phyloP scores from a whole-genome alignment of 2,888 invertebrate species.

The Tiphia femorata region DNA sequence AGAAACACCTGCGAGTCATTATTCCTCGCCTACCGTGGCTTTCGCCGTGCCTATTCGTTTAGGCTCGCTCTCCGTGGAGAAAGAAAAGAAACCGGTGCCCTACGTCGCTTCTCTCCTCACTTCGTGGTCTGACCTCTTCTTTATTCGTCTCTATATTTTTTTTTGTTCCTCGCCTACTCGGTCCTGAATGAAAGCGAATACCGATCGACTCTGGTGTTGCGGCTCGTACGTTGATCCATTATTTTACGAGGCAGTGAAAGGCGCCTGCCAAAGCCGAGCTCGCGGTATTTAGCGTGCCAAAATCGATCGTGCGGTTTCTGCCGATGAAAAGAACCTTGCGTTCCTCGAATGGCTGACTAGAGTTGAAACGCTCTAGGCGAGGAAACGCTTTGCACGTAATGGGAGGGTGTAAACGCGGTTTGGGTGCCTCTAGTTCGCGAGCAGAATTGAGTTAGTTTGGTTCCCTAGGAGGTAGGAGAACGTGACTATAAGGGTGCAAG shows the following conservation, averaged over 20 bases:
- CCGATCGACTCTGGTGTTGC: background rate
- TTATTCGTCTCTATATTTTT: background rate
- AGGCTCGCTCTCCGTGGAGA: background rate
- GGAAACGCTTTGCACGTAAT: too few species aligned
- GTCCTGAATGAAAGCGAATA: background rate
- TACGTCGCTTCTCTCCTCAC: too few species aligned
- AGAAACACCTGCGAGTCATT: slow-evolving; percentile 44
- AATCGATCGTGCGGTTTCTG: background rate
- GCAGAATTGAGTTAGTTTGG: too few species aligned
- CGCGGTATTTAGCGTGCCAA: background rate
- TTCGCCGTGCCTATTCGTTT: slow-evolving; percentile 36
- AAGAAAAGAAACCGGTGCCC: background rate
- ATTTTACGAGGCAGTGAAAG: background rate
- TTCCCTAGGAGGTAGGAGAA: too few species aligned
- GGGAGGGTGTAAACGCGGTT: too few species aligned
- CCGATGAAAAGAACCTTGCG: too few species aligned
- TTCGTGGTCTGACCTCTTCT: too few species aligned
- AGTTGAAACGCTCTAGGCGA: too few species aligned
- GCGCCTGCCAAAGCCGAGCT: background rate
- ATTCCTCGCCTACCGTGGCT: slow-evolving; percentile 40
- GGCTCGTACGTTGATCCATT: background rate
- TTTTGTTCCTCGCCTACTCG: background rate
- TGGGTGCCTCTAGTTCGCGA: too few species aligned
- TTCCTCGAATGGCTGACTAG: too few species aligned
- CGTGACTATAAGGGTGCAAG: too few species aligned